These are phyloP conservation scores for Cephus runcator DNA, from an alignment of 2,888 invertebrate species.

Conservation along the genomic window DNA sequence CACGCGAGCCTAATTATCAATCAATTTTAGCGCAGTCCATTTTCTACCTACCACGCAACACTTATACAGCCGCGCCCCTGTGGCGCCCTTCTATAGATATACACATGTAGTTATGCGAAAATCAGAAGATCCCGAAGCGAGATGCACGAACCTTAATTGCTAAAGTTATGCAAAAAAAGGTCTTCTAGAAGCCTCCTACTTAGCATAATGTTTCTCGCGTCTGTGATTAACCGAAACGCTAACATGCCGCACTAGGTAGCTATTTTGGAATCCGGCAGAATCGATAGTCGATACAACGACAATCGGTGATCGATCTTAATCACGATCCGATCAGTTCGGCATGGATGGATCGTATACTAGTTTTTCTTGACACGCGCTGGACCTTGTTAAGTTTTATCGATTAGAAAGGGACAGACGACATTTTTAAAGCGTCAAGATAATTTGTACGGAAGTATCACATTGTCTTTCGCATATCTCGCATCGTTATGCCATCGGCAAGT, in stretches of 20 bases:
- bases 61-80: background rate
- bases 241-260: background rate
- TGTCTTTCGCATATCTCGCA: constrained; percentile 1
- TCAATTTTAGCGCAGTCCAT: background rate
- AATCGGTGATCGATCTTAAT: background rate
- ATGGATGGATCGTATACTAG: background rate
- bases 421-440: no score
- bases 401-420: no score
- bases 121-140: background rate
- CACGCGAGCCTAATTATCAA: background rate
- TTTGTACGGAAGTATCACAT: no score
- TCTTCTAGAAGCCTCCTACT: background rate
- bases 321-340: background rate
- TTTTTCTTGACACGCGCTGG: background rate
- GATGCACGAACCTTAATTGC: constrained; percentile 2
- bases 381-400: no score
- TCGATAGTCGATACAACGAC: background rate
- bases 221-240: constrained; percentile 5
- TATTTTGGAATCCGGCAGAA: background rate
- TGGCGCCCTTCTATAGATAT: background rate
- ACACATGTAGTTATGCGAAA: background rate
- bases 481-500: constrained; percentile 4
- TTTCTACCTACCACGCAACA: background rate
- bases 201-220: constrained; percentile 1
- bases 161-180: background rate